Conservation (phyloP, 2,797 vertebrate species). For the Sebastes cheni region DNA sequence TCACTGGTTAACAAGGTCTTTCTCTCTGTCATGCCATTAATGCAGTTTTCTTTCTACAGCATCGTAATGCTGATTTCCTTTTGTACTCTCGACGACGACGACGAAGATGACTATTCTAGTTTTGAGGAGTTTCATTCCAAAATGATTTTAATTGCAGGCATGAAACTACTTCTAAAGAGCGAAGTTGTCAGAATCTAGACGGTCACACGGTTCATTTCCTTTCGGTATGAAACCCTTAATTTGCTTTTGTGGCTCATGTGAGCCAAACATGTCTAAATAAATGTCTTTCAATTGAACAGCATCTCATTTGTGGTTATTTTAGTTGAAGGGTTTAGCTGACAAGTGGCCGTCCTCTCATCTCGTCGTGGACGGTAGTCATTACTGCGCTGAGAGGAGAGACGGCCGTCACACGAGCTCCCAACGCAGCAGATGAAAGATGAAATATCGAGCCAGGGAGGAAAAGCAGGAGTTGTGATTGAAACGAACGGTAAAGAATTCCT, state of each 20-base stretch:
- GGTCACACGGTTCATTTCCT: background rate
- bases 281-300: slow-evolving; percentile 36
- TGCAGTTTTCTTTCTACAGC: slow-evolving; percentile 35
- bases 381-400: background rate
- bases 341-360: background rate
- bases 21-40: slow-evolving; percentile 45
- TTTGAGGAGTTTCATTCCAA: slow-evolving; percentile 28
- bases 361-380: background rate
- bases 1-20: slow-evolving; percentile 49
- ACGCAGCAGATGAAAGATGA: slow-evolving; percentile 14
- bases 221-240: slow-evolving; percentile 25
- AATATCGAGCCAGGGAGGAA: background rate
- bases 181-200: background rate
- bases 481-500: background rate
- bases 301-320: slow-evolving; percentile 22
- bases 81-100: slow-evolving; percentile 22
- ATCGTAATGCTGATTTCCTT: slow-evolving; percentile 35
- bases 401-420: background rate
- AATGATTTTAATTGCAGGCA: slow-evolving; percentile 11
- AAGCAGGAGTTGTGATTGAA: background rate
- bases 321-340: slow-evolving; percentile 2
- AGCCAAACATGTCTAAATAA: slow-evolving; percentile 54
- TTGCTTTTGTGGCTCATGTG: slow-evolving; percentile 24
- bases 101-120: background rate
- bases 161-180: background rate